Evolutionary conservation across 1,140 invertebrate genomes (phyloP).

Genomic region (Tetramorium simillimum): DNA sequence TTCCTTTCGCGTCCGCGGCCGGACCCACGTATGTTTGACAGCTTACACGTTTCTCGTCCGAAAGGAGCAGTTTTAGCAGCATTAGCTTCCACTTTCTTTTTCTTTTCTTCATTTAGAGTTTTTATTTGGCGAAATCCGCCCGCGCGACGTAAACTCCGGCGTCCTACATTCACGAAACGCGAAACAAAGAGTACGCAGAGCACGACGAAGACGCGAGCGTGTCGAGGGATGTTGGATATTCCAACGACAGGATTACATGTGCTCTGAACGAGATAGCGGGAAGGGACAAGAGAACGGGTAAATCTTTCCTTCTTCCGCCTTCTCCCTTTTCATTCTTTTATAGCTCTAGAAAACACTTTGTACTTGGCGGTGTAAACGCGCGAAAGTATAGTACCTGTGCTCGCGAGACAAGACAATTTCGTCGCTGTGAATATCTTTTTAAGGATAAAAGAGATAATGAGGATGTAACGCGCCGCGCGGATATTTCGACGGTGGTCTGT

Average conservation of each 20-base stretch:
- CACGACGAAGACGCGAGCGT: conserved; percentile 15
- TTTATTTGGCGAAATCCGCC: conserved; percentile 31
- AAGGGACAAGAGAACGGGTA: neutral
- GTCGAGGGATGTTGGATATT: conserved; percentile 67
- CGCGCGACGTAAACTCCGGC: conserved; percentile 59
- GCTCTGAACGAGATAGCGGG: conserved; percentile 29
- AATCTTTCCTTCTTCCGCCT: conserved; percentile 55
- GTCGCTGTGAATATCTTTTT: conserved; percentile 20
- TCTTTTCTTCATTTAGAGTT: conserved; percentile 48
- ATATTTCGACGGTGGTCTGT: conserved; percentile 52
- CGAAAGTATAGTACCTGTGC: conserved; percentile 46
- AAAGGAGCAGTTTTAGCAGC: conserved; percentile 59
- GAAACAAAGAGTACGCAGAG: conserved; percentile 55
- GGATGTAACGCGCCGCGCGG: conserved; percentile 66
- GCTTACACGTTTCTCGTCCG: conserved; percentile 4
- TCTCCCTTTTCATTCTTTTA: conserved; percentile 67
- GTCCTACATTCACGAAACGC: conserved; percentile 35
- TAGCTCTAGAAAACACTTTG: conserved; percentile 74
- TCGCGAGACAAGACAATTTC: conserved; percentile 55
- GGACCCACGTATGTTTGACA: conserved; percentile 12
- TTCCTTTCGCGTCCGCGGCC: neutral
- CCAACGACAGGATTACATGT: conserved; percentile 71
- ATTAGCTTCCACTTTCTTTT: conserved; percentile 48
- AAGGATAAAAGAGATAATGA: conserved; percentile 72
- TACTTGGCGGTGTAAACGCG: conserved; percentile 72